Evolutionary conservation across 2,888 invertebrate genomes (phyloP).

Genomic region (Timandra comae): DNA sequence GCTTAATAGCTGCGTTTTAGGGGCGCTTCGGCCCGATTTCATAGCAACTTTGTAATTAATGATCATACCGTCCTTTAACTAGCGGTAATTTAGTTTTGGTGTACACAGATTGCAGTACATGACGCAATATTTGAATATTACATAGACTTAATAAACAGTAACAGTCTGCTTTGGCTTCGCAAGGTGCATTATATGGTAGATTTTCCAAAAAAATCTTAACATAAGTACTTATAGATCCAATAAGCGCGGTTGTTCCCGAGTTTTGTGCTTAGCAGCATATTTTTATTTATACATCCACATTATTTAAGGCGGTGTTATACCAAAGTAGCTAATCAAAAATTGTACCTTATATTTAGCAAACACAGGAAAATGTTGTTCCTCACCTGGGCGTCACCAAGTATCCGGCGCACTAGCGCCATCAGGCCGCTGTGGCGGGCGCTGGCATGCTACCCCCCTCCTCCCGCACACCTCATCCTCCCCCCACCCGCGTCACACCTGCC

Average conservation of each 20-base stretch:
- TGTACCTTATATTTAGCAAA: no score
- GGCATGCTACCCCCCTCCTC: constrained; percentile 73
- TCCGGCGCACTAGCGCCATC: constrained; percentile 91
- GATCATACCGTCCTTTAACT: no score
- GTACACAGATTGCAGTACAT: no score
- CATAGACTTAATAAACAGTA: no score
- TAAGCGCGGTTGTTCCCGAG: not conserved
- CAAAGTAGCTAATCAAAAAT: constrained; percentile 2
- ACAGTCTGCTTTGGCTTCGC: no score
- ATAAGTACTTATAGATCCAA: no score
- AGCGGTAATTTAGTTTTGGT: no score
- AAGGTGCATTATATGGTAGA: no score
- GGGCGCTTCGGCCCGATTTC: constrained; percentile 20
- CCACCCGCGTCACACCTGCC: constrained; percentile 30
- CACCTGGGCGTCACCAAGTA: constrained; percentile 91
- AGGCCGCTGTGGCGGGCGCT: constrained; percentile 80
- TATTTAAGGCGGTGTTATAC: not conserved
- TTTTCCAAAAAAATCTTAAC: no score
- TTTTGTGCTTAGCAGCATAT: no score
- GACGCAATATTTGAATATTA: no score
- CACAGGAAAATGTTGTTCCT: constrained; percentile 26
- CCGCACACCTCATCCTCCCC: constrained; percentile 41
- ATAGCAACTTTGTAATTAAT: constrained; percentile 36
- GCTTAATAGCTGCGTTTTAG: constrained; percentile 35
- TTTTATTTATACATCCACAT: no score